A percentile compares a stretch with the other conserved stretches of the same genome.
phyloP scores from a whole-genome alignment of 2,888 invertebrate genomes.

The Cephus runcator region DNA sequence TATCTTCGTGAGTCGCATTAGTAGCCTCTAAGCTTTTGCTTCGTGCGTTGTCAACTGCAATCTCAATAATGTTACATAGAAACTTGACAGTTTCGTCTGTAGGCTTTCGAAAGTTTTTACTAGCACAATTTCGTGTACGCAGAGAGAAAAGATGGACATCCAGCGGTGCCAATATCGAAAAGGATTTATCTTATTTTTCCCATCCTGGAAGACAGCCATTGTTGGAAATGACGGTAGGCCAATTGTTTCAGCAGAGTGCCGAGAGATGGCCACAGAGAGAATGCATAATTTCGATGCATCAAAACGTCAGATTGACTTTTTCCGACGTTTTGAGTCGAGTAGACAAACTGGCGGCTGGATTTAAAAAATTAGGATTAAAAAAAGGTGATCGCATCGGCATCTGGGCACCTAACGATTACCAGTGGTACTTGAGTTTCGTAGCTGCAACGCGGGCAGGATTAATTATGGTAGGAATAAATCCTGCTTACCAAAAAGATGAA shows the following conservation, averaged over 20 bases:
- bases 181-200: conserved; percentile 31
- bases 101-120: background rate
- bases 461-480: conserved; percentile 81
- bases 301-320: conserved; percentile 69
- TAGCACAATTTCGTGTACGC: background rate
- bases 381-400: conserved; percentile 81
- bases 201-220: conserved; percentile 68
- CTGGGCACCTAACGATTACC: conserved; percentile 81
- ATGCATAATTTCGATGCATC: conserved; percentile 70
- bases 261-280: conserved; percentile 69
- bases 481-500: conserved; percentile 77
- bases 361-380: conserved; percentile 75
- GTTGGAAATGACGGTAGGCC: conserved; percentile 69
- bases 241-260: conserved; percentile 69
- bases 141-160: background rate
- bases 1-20: background rate
- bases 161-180: background rate
- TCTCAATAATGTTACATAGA: background rate
- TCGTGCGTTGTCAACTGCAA: background rate
- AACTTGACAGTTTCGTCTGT: background rate
- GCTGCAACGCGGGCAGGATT: conserved; percentile 80
- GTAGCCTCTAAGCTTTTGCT: background rate
- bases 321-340: conserved; percentile 70
- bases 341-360: conserved; percentile 77
- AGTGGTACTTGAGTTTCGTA: conserved; percentile 80